Evolutionary conservation across 2,113 vertebrate species (phyloP).

Genomic region (Ictalurus punctatus): DNA sequence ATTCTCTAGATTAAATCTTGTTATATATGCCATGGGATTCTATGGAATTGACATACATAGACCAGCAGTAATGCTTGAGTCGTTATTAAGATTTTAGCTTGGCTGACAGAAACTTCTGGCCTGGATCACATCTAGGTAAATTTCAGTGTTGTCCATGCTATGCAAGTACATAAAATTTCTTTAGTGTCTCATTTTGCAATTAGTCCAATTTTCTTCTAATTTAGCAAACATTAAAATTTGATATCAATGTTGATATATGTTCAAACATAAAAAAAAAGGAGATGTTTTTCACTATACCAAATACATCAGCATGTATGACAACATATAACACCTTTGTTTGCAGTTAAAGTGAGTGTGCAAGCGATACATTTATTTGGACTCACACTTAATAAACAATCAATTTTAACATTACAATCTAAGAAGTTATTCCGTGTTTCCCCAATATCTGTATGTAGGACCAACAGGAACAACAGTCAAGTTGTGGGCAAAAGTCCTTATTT

Average conservation of each 20-base stretch:
- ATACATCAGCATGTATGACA: conserved; percentile 48
- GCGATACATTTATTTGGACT: conserved; percentile 53
- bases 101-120: conserved; percentile 19
- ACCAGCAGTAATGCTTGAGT: conserved; percentile 31
- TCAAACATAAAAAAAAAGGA: conserved; percentile 38
- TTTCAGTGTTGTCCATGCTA: conserved; percentile 36
- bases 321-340: conserved; percentile 50
- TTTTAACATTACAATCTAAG: conserved; percentile 52
- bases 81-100: conserved; percentile 26
- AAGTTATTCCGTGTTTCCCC: conserved; percentile 39
- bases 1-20: conserved; percentile 30
- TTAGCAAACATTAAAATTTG: conserved; percentile 18
- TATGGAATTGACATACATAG: conserved; percentile 34
- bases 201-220: conserved; percentile 16
- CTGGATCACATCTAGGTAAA: conserved; percentile 15
- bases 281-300: conserved; percentile 49
- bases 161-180: conserved; percentile 15
- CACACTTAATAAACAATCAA: conserved; percentile 53
- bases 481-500: conserved; percentile 31
- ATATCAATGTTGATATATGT: conserved; percentile 30
- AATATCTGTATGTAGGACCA: conserved; percentile 35
- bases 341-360: conserved; percentile 49
- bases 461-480: conserved; percentile 39
- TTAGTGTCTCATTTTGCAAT: conserved; percentile 8
- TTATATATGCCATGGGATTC: conserved; percentile 37